These are phyloP conservation scores for Caenorhabditis sinica DNA, from an alignment of 2,888 invertebrate genomes.

Conservation along the genomic window DNA sequence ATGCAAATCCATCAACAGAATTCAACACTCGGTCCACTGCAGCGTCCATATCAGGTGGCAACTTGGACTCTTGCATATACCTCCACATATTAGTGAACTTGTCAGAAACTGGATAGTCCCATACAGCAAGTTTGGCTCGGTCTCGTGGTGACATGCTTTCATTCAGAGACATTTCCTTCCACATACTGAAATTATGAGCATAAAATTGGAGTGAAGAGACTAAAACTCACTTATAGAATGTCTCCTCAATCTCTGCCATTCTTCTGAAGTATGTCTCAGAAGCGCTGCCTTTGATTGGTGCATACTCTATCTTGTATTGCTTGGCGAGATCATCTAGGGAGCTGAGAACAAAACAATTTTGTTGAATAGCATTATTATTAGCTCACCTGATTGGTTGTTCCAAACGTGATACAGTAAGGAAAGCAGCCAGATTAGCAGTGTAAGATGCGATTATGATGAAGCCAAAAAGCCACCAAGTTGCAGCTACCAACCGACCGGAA, in stretches of 20 bases:
- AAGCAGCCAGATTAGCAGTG: conserved; percentile 98
- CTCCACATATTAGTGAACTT: conserved; percentile 99
- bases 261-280: conserved; percentile 96
- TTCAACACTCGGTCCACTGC: conserved; percentile 89
- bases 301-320: conserved; percentile 96
- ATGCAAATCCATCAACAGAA: conserved; percentile 90
- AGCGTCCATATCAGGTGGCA: conserved; percentile 90
- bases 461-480: conserved; percentile 97
- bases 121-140: conserved; percentile 94
- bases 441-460: conserved; percentile 99
- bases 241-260: conserved; percentile 95
- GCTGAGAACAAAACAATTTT: conserved; percentile 67
- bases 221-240: conserved; percentile 92
- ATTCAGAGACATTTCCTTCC: conserved; percentile 98
- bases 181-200: conserved; percentile 88
- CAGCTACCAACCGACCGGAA: conserved; percentile 95
- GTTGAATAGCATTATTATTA: background rate
- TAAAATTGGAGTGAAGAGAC: conserved; percentile 70
- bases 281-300: conserved; percentile 92
- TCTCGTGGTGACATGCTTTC: conserved; percentile 94
- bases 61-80: conserved; percentile 87
- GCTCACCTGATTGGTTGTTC: conserved; percentile 81
- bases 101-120: conserved; percentile 99
- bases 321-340: conserved; percentile 93
- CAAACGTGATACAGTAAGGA: conserved; percentile 89